These are phyloP conservation scores for Hycleus phaleratus DNA, from an alignment of 1,140 invertebrate genomes.

Conservation along the genomic window DNA sequence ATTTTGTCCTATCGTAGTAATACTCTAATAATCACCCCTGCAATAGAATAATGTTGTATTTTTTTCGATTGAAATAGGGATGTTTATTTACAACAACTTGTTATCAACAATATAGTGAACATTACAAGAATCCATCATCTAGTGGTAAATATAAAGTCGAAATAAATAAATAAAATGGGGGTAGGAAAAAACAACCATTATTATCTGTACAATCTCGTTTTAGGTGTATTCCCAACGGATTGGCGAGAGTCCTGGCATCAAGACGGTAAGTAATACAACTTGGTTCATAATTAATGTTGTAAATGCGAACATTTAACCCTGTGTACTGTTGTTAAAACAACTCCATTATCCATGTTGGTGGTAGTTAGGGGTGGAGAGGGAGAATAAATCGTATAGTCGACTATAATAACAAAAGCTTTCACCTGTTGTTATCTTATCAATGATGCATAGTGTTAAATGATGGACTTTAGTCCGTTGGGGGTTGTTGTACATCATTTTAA, in stretches of 20 bases:
- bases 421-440: slow-evolving; percentile 28
- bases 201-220: slow-evolving; percentile 13
- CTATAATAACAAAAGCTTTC: slow-evolving; percentile 16
- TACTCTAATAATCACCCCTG: slow-evolving; percentile 5
- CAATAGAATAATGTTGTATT: neutral
- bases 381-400: slow-evolving; percentile 1
- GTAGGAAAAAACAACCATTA: neutral
- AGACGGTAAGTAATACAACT: slow-evolving; percentile 39
- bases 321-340: slow-evolving; percentile 3
- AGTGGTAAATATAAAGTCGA: slow-evolving; percentile 17
- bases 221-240: slow-evolving; percentile 37
- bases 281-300: slow-evolving; percentile 33
- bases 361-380: slow-evolving; percentile 5
- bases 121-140: slow-evolving; percentile 25
- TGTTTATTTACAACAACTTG: slow-evolving; percentile 27
- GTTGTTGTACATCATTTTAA: neutral
- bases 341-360: neutral
- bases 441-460: slow-evolving; percentile 29
- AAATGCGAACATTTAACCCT: slow-evolving; percentile 37
- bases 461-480: slow-evolving; percentile 26
- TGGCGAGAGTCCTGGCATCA: slow-evolving; percentile 41
- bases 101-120: slow-evolving; percentile 25
- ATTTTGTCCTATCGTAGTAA: slow-evolving; percentile 8
- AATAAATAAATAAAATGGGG: neutral
- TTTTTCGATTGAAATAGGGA: slow-evolving; percentile 20